A percentile compares a stretch with the other conserved stretches of the same genome.
Conservation (phyloP, 2,113 vertebrate genomes). For the Charadrius vociferus region DNA sequence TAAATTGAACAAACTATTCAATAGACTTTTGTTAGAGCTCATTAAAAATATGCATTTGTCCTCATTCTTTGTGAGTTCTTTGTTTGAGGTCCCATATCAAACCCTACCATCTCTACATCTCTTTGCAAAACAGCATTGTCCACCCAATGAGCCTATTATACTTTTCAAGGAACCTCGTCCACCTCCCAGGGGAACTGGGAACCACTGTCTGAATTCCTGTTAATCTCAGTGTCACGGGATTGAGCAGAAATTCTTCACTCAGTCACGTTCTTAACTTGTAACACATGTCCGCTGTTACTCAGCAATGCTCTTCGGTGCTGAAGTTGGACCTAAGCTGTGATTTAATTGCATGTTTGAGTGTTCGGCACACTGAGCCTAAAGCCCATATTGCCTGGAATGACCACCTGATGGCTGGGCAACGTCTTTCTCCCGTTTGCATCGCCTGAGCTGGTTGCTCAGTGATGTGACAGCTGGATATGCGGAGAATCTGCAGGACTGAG, state of each 20-base stretch:
- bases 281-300: not conserved
- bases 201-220: not conserved
- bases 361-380: not conserved
- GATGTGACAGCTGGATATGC: not conserved
- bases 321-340: not conserved
- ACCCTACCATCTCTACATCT: not conserved
- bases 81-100: slow-evolving; percentile 19
- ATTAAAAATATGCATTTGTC: slow-evolving; percentile 29
- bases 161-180: not conserved
- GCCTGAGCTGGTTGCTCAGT: not conserved
- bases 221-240: not conserved
- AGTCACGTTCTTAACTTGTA: not conserved
- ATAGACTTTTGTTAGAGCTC: slow-evolving; percentile 10
- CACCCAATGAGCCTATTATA: not conserved
- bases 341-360: not conserved
- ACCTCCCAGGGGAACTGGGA: not conserved
- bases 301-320: not conserved
- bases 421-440: not conserved
- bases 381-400: not conserved
- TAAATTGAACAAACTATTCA: slow-evolving; percentile 40
- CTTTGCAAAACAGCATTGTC: not conserved
- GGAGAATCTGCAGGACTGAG: not conserved
- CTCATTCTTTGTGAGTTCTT: not conserved
- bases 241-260: not conserved
- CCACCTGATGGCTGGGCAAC: not conserved